Evolutionary conservation across 2,888 invertebrate species (phyloP).

Genomic region (Andrena bicolor): DNA sequence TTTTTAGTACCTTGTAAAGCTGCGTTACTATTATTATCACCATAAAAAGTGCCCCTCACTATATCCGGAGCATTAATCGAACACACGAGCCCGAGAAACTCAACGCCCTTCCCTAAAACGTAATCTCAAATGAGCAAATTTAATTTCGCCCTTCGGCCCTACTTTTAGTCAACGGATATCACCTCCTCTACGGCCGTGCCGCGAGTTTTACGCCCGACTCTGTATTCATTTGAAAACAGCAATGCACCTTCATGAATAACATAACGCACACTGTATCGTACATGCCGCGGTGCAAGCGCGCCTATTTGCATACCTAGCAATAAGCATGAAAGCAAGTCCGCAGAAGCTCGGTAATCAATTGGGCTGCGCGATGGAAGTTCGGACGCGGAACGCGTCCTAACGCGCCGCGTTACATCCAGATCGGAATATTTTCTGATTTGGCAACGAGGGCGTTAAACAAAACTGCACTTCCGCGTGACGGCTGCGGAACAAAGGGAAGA

Average conservation of each 20-base stretch:
- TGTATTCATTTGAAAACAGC: slow-evolving; percentile 7
- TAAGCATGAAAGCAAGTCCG: slow-evolving; percentile 24
- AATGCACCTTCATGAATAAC: slow-evolving; percentile 17
- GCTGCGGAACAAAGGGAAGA: neutral
- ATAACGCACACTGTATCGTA: neutral
- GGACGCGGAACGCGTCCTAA: neutral
- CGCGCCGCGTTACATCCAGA: neutral
- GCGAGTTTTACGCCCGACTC: neutral
- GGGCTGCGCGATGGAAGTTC: slow-evolving; percentile 14
- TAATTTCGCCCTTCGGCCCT: neutral
- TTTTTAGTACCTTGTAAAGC: too few species aligned
- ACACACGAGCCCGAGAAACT: too few species aligned
- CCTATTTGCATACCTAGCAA: slow-evolving; percentile 3
- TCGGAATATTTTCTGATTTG: neutral
- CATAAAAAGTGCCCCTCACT: too few species aligned
- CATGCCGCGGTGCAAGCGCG: neutral
- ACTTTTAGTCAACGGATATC: neutral
- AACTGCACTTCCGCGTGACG: neutral
- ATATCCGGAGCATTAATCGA: too few species aligned
- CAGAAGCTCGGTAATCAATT: slow-evolving; percentile 32
- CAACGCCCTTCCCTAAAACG: neutral
- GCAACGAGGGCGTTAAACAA: neutral
- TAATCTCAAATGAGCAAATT: neutral
- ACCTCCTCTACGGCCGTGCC: too few species aligned
- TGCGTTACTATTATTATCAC: too few species aligned